Evolutionary conservation across 2,797 vertebrate species (phyloP).

Genomic region (Sardinella longiceps): DNA sequence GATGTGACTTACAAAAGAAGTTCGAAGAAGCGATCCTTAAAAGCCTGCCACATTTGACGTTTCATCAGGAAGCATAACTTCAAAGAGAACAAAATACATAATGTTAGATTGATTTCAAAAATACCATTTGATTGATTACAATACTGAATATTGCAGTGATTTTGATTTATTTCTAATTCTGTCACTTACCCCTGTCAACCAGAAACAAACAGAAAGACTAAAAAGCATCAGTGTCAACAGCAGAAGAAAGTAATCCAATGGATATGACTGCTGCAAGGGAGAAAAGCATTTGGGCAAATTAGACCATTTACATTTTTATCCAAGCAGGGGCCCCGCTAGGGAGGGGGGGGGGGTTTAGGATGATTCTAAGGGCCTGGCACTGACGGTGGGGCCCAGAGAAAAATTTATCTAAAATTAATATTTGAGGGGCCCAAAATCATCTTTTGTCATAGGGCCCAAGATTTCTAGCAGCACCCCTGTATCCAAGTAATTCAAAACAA

Average conservation of each 20-base stretch:
- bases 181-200: slow-evolving; percentile 81
- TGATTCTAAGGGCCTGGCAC: too few species aligned
- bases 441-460: too few species aligned
- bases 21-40: slow-evolving; percentile 92
- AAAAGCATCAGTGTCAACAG: slow-evolving; percentile 70
- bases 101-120: not conserved
- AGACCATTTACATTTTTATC: not conserved
- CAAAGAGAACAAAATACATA: slow-evolving; percentile 35
- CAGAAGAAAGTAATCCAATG: slow-evolving; percentile 74
- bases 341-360: too few species aligned
- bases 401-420: too few species aligned
- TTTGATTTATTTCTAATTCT: too few species aligned
- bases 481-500: not conserved
- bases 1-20: slow-evolving; percentile 86
- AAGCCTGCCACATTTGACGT: slow-evolving; percentile 77
- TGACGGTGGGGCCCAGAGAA: too few species aligned
- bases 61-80: slow-evolving; percentile 81
- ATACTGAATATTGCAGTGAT: not conserved
- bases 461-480: too few species aligned
- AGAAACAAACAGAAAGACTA: slow-evolving; percentile 85
- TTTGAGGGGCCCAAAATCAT: too few species aligned
- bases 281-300: not conserved
- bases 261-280: slow-evolving; percentile 64
- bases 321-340: too few species aligned
- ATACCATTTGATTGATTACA: too few species aligned